These are phyloP conservation scores for Toxotes chatareus DNA, from an alignment of 2,113 vertebrate species.

Conservation along the genomic window DNA sequence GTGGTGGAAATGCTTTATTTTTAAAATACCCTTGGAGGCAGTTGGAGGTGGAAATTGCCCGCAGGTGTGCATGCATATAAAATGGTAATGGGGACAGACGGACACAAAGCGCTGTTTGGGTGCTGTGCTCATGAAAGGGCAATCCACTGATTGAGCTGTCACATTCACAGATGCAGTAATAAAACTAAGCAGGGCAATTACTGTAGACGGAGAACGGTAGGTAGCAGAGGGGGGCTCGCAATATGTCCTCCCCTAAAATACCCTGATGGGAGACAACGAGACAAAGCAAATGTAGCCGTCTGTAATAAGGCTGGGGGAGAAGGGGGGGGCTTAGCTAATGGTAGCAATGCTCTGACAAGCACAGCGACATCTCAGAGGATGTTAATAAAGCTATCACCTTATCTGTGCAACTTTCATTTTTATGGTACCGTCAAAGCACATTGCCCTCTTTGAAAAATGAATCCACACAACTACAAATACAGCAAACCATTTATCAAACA, in stretches of 20 bases:
- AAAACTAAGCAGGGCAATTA: conserved; percentile 83
- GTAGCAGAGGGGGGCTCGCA: conserved; percentile 26
- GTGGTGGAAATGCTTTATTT: conserved; percentile 48
- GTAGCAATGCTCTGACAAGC: conserved; percentile 46
- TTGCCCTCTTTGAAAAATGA: conserved; percentile 7
- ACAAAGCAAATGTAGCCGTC: conserved; percentile 74
- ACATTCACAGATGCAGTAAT: conserved; percentile 76
- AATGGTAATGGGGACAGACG: conserved; percentile 71
- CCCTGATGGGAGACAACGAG: conserved; percentile 60
- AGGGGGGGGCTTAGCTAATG: conserved; percentile 29
- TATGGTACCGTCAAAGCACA: not conserved
- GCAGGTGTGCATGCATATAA: conserved; percentile 76
- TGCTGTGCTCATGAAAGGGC: conserved; percentile 71
- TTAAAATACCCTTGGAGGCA: conserved; percentile 71
- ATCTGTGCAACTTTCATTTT: conserved; percentile 28
- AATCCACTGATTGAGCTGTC: conserved; percentile 78
- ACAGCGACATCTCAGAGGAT: conserved; percentile 35
- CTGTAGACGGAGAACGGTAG: conserved; percentile 66
- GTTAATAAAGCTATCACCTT: conserved; percentile 41
- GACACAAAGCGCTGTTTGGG: conserved; percentile 75
- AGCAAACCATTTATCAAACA: conserved; percentile 15
- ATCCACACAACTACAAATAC: conserved; percentile 5
- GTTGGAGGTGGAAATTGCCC: conserved; percentile 74
- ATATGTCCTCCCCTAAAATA: conserved; percentile 60
- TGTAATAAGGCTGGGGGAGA: conserved; percentile 60